Base-by-base conservation (phyloP, 2,888 invertebrate species). In the Teinopalpus imperialis region DNA sequence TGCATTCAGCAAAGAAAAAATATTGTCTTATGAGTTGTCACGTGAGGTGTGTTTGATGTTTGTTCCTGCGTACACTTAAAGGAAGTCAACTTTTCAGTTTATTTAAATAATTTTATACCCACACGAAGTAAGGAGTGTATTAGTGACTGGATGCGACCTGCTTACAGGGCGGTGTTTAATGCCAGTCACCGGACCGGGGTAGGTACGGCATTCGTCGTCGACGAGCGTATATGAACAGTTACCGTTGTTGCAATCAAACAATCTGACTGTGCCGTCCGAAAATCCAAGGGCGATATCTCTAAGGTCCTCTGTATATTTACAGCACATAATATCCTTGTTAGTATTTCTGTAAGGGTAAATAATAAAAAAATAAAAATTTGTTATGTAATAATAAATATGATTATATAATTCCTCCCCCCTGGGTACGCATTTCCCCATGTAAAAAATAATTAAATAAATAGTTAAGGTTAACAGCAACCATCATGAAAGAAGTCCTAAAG, bases 111-210 rank as follows among this genome's bases (percentile, higher is more conserved):
- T 21, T 2, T 10, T 30, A 31, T 55, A 77, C 89, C 89, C 73
- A 92, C 92, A 92, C 48, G 91, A 90, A 39, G 90, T 85, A 10
- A 91, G 73, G 31, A 92, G 66, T 52, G 85, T 89, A 58, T 92
- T 90, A 20, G 90, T 89, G 43, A 91, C 81, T n/a, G 91, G 91
- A 67, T 91, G 89, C 44, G 90, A 85, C 62, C 87, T 89, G 61
- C 90, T 90, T 51, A 90, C 81, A 8, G 91, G 90, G 31, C 92
- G 81, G 61, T 92, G 91, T 63, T 91, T 91, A 55, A 93, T 90
- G 4, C 88, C 81, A 1, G 93, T 92, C 5, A 91, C 90, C 0
- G 92, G 90, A 3, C 90, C 90, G 7, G 90, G 88, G 59, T 87
- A 89, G 8, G 86, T 69, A 7, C 78, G 69, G 24, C 89, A 90